Percentiles rank a stretch among this genome's conserved stretches.
phyloP scores from a whole-genome alignment of 2,113 vertebrate species.

The Neodontobutis hainanensis region DNA sequence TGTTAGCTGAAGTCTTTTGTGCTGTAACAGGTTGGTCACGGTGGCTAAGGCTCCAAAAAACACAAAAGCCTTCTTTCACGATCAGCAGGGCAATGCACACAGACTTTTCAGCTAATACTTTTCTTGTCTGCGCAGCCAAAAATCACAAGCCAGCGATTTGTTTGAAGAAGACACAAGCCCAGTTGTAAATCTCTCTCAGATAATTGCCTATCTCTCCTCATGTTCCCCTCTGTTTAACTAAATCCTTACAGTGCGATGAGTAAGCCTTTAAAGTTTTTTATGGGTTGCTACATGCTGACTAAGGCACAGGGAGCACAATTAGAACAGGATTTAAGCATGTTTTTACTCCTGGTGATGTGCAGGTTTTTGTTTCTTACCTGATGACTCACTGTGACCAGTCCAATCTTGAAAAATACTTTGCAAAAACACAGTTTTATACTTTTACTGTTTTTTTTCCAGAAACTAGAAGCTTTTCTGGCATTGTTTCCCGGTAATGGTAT shows the following conservation, averaged over 20 bases:
- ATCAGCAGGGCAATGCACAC: constrained; percentile 18
- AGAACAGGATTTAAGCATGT: constrained; percentile 16
- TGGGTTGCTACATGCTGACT: constrained; percentile 67
- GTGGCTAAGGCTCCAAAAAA: constrained; percentile 33
- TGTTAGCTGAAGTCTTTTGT: constrained; percentile 15
- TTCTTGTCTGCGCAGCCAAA: constrained; percentile 26
- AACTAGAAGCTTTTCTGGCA: not conserved
- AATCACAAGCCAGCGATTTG: constrained; percentile 28
- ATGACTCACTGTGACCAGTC: constrained; percentile 56
- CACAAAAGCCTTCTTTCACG: constrained; percentile 29
- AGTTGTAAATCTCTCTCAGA: constrained; percentile 44
- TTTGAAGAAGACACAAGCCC: constrained; percentile 43
- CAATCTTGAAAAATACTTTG: constrained; percentile 7
- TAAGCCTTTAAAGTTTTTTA: constrained; percentile 54
- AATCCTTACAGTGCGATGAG: constrained; percentile 33
- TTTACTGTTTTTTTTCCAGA: constrained; percentile 1
- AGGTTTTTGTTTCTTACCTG: constrained; percentile 4
- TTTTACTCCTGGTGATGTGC: constrained; percentile 14
- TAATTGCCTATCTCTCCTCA: constrained; percentile 65
- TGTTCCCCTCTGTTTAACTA: constrained; percentile 40
- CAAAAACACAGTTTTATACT: constrained; percentile 7
- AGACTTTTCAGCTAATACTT: constrained; percentile 11
- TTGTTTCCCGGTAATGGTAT: too few relatives aligned
- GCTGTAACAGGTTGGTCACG: constrained; percentile 31
- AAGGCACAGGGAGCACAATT: constrained; percentile 38